Conservation (phyloP, 2,888 invertebrate species). For the Rhagonycha lutea region DNA sequence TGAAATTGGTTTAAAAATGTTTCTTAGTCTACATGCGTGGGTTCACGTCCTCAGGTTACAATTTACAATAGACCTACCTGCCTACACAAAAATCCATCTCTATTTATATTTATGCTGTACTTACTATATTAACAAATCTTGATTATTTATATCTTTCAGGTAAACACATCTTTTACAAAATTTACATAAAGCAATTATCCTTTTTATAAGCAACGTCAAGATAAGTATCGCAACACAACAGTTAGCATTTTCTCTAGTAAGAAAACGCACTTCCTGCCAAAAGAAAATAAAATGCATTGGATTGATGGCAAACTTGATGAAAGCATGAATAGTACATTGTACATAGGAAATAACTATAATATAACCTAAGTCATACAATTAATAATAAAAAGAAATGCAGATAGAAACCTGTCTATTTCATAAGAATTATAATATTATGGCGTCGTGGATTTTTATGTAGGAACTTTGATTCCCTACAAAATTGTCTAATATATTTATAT, state of each 20-base stretch:
- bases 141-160: neutral
- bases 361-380: too few species aligned
- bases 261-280: too few species aligned
- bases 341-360: too few species aligned
- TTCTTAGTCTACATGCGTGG: constrained; percentile 14
- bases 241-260: neutral
- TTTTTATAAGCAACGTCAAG: neutral
- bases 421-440: too few species aligned
- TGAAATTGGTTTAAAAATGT: constrained; percentile 27
- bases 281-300: neutral
- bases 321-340: neutral
- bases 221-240: neutral
- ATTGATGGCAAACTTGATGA: neutral
- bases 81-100: neutral
- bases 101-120: neutral
- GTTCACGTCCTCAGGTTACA: constrained; percentile 1
- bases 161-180: neutral
- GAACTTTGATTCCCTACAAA: too few species aligned
- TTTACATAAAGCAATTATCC: neutral
- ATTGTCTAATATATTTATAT: too few species aligned
- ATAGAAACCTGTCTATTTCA: too few species aligned
- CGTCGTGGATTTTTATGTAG: too few species aligned
- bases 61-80: constrained; percentile 1
- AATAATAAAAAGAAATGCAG: too few species aligned
- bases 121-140: neutral